A percentile compares a stretch with the other conserved stretches of the same genome.
These are phyloP conservation scores for Orbicella faveolata DNA, from an alignment of 64 coral and sea anemone genomes.

Conservation along the genomic window DNA sequence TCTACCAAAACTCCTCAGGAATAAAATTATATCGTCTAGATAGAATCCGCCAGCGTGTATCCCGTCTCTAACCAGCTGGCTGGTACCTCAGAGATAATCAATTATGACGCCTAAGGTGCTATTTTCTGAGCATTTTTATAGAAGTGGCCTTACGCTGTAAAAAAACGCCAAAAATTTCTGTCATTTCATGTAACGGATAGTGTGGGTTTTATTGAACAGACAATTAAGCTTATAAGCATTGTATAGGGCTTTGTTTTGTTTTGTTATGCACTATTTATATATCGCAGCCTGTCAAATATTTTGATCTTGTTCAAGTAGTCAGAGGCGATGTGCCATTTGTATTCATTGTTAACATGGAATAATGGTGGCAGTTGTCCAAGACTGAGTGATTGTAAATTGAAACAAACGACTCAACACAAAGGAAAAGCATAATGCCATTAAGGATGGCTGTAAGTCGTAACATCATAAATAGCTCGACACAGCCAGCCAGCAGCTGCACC, in stretches of 20 bases:
- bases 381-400: background rate
- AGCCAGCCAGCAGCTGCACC: background rate
- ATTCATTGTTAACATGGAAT: constrained; percentile 25
- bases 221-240: background rate
- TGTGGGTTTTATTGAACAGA: background rate
- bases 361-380: constrained; percentile 45
- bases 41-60: background rate
- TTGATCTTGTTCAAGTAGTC: constrained; percentile 15
- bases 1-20: background rate
- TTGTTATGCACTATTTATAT: background rate
- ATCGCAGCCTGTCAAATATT: background rate
- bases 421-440: background rate
- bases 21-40: constrained; percentile 3
- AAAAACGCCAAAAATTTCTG: background rate
- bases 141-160: background rate
- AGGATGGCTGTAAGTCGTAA: background rate
- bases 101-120: background rate
- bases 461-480: background rate
- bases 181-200: background rate
- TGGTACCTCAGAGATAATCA: background rate
- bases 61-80: background rate
- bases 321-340: background rate
- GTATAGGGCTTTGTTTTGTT: background rate
- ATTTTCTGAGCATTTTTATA: background rate
- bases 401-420: background rate